Conservation (phyloP, 1,140 invertebrate genomes). For the Dendroctonus valens region DNA sequence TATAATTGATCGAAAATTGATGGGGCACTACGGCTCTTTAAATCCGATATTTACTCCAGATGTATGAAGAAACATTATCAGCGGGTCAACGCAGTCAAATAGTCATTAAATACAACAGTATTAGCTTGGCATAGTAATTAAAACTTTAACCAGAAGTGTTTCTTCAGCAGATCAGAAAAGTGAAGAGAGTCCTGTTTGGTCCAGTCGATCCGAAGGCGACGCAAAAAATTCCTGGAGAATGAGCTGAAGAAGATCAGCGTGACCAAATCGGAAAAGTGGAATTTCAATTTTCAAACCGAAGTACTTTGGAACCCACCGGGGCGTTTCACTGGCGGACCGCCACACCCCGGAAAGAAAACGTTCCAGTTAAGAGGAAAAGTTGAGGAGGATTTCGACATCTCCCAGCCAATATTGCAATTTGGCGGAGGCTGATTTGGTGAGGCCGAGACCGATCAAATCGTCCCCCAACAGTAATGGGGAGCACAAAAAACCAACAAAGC, state of each 20-base stretch:
- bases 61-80: too few relatives aligned
- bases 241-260: constrained; percentile 44
- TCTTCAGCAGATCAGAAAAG: constrained; percentile 32
- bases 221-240: constrained; percentile 46
- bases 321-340: constrained; percentile 39
- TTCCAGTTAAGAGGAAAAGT: constrained; percentile 30
- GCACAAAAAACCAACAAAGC: constrained; percentile 13
- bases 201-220: constrained; percentile 50
- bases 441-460: constrained; percentile 15
- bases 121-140: too few relatives aligned
- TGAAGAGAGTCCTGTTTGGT: constrained; percentile 50
- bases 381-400: constrained; percentile 29
- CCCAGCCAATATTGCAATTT: constrained; percentile 31
- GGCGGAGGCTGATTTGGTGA: constrained; percentile 12
- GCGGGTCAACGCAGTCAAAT: too few relatives aligned
- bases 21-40: too few relatives aligned
- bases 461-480: background rate
- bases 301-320: constrained; percentile 39
- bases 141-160: too few relatives aligned
- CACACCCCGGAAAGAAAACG: constrained; percentile 30
- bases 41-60: too few relatives aligned
- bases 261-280: constrained; percentile 47
- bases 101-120: too few relatives aligned
- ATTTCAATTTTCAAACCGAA: constrained; percentile 50
- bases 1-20: too few relatives aligned